Conservation (phyloP, 2,113 vertebrate species). For the Mesoclemmys tuberculata region DNA sequence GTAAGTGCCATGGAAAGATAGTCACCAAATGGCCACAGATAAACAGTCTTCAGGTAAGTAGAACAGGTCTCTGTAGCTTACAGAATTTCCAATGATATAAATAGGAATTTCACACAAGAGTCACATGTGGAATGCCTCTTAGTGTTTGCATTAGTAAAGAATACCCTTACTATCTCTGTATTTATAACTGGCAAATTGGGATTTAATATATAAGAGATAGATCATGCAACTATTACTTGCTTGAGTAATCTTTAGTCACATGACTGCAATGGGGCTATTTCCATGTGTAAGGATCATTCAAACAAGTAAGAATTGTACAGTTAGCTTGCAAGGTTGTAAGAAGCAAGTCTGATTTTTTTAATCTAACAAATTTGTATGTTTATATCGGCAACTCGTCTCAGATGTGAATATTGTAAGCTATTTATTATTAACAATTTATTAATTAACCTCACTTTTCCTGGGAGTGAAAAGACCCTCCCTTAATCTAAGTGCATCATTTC, state of each 20-base stretch:
- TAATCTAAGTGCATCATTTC: background rate
- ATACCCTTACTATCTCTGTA: background rate
- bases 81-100: background rate
- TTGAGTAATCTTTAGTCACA: background rate
- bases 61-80: background rate
- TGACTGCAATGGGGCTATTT: background rate
- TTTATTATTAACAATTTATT: background rate
- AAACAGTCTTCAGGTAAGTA: background rate
- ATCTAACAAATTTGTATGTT: background rate
- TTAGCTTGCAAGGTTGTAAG: background rate
- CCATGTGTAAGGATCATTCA: background rate
- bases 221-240: background rate
- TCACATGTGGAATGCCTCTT: background rate
- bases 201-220: background rate
- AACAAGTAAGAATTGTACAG: background rate
- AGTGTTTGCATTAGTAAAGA: background rate
- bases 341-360: background rate
- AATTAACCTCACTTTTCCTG: background rate
- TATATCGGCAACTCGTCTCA: background rate
- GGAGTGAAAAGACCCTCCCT: background rate
- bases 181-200: background rate
- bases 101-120: background rate
- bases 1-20: slow-evolving; percentile 56
- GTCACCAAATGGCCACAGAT: slow-evolving; percentile 13
- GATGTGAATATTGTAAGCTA: background rate